Evolutionary conservation across 1,140 invertebrate genomes (phyloP).

Genomic region (Zaprionus gabonicus): DNA sequence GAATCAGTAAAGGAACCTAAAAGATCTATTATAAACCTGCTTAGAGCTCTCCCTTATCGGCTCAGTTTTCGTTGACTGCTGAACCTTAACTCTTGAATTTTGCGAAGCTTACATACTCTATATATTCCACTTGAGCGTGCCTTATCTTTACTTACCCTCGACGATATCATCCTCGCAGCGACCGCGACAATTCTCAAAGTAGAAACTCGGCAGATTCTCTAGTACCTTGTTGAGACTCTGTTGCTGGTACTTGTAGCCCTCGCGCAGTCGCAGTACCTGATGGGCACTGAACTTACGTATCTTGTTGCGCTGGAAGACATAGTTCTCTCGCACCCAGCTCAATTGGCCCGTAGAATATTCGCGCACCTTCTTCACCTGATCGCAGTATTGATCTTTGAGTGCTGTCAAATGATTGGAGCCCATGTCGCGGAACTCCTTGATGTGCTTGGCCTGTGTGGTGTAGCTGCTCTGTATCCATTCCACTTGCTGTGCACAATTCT

Average conservation of each 20-base stretch:
- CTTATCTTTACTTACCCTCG: constrained; percentile 71
- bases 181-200: constrained; percentile 96
- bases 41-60: too few species aligned
- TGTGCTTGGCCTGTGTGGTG: constrained; percentile 92
- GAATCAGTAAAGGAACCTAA: too few species aligned
- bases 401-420: constrained; percentile 93
- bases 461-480: constrained; percentile 97
- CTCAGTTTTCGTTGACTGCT: too few species aligned
- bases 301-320: constrained; percentile 96
- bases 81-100: too few species aligned
- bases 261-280: constrained; percentile 93
- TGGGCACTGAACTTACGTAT: constrained; percentile 97
- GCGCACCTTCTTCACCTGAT: constrained; percentile 94
- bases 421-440: constrained; percentile 95
- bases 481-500: constrained; percentile 96
- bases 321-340: constrained; percentile 96
- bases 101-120: too few species aligned
- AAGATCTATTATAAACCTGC: too few species aligned
- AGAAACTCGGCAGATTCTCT: constrained; percentile 96
- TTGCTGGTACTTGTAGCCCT: constrained; percentile 97
- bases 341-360: constrained; percentile 95
- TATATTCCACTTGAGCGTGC: too few species aligned
- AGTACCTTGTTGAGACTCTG: constrained; percentile 96
- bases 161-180: constrained; percentile 90
- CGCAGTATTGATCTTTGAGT: constrained; percentile 95